A percentile compares a stretch with the other conserved stretches of the same genome.
These are phyloP conservation scores for Megalonaias nervosa DNA, from an alignment of 1,140 invertebrate species.

Conservation along the genomic window DNA sequence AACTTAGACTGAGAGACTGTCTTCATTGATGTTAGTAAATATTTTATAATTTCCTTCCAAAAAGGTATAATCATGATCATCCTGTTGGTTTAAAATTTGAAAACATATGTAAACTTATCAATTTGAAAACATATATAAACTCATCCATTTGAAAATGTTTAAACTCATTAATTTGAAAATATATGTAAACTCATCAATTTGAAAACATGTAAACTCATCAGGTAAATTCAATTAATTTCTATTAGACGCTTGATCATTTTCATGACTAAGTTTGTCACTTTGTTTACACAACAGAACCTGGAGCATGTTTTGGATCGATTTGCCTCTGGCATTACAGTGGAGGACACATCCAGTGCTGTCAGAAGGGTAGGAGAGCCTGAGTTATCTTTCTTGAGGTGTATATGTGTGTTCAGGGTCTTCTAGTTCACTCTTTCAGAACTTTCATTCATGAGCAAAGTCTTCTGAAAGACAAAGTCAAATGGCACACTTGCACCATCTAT, in stretches of 20 bases:
- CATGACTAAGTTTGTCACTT: background rate
- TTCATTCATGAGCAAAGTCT: no score
- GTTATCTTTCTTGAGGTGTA: no score
- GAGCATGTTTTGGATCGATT: constrained; percentile 63
- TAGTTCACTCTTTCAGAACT: no score
- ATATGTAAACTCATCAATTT: no score
- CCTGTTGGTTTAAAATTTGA: background rate
- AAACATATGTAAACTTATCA: background rate
- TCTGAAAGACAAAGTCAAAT: no score
- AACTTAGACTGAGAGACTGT: no score
- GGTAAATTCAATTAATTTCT: background rate
- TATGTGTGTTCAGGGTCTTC: no score
- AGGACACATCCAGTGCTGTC: constrained; percentile 66
- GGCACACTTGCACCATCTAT: no score
- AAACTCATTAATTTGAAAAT: no score
- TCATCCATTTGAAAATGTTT: background rate
- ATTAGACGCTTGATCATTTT: background rate
- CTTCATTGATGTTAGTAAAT: background rate
- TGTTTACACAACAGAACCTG: constrained; percentile 51
- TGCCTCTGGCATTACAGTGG: constrained; percentile 65
- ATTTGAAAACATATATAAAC: background rate
- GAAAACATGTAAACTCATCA: background rate
- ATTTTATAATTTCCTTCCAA: background rate
- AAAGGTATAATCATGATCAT: background rate
- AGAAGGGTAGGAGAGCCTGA: constrained; percentile 44